Evolutionary conservation across 2,797 vertebrate genomes (phyloP).

Genomic region (Ateles fusciceps): DNA sequence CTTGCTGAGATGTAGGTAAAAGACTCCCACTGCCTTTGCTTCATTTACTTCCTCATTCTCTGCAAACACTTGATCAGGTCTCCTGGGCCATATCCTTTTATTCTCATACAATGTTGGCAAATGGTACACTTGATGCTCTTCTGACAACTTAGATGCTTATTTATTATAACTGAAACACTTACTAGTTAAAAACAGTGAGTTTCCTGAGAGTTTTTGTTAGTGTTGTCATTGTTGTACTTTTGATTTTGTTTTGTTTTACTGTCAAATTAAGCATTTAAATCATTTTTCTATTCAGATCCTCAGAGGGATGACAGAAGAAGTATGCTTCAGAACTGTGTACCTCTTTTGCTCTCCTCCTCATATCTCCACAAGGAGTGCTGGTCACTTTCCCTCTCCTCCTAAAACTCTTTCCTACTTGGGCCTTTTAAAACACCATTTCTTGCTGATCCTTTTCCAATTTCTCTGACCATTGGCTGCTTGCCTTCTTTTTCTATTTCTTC

Average conservation of each 20-base stretch:
- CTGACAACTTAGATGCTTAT: not conserved
- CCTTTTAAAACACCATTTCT: not conserved
- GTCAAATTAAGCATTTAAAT: not conserved
- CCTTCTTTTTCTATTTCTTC: not conserved
- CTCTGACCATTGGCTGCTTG: not conserved
- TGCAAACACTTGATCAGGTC: not conserved
- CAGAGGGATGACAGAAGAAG: not conserved
- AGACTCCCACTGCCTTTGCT: not conserved
- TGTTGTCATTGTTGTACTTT: not conserved
- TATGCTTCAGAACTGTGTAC: not conserved
- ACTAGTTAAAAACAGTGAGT: not conserved
- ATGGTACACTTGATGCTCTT: not conserved
- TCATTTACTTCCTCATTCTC: not conserved
- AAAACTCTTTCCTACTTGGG: not conserved
- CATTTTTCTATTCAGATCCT: not conserved
- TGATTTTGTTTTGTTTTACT: not conserved
- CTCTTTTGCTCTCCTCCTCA: not conserved
- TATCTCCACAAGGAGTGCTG: not conserved
- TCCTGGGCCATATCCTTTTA: not conserved
- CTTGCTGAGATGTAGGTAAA: slow-evolving; percentile 58
- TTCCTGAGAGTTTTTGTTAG: not conserved
- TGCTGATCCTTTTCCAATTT: not conserved
- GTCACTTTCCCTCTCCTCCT: not conserved
- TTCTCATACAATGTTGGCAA: not conserved
- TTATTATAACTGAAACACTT: not conserved